Percentiles rank a stretch among this genome's conserved stretches.
These are phyloP conservation scores for Recurvirostra avosetta DNA, from an alignment of 2,113 vertebrate species.

Conservation along the genomic window DNA sequence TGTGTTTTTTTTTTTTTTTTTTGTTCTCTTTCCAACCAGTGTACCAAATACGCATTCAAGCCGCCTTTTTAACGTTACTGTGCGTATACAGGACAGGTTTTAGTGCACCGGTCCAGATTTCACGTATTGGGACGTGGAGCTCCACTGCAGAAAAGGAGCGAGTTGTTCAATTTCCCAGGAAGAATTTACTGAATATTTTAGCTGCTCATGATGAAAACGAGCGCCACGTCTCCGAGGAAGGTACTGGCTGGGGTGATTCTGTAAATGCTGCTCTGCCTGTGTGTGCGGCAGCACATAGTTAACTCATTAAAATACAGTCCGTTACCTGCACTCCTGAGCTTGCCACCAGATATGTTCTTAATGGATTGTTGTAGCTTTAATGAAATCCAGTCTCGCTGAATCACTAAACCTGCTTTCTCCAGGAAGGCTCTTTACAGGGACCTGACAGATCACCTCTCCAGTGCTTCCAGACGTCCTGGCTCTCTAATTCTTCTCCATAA, in stretches of 20 bases:
- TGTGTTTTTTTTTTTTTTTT: neutral
- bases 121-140: rapidly evolving
- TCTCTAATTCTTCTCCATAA: slow-evolving; percentile 76
- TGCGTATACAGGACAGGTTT: neutral
- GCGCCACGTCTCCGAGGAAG: neutral
- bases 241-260: neutral
- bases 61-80: neutral
- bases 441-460: slow-evolving; percentile 69
- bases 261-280: neutral
- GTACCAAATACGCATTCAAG: rapidly evolving
- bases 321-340: neutral
- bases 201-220: neutral
- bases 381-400: slow-evolving; percentile 45
- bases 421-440: slow-evolving; percentile 49
- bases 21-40: neutral
- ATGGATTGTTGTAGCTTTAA: slow-evolving; percentile 35
- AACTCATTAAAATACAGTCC: neutral
- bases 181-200: neutral
- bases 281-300: neutral
- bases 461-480: slow-evolving; percentile 45
- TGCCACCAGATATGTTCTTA: neutral
- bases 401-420: slow-evolving; percentile 48
- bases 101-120: neutral
- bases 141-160: neutral
- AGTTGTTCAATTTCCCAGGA: neutral